phyloP scores from a whole-genome alignment of 1,140 invertebrate genomes.

The Drosophila albomicans region DNA sequence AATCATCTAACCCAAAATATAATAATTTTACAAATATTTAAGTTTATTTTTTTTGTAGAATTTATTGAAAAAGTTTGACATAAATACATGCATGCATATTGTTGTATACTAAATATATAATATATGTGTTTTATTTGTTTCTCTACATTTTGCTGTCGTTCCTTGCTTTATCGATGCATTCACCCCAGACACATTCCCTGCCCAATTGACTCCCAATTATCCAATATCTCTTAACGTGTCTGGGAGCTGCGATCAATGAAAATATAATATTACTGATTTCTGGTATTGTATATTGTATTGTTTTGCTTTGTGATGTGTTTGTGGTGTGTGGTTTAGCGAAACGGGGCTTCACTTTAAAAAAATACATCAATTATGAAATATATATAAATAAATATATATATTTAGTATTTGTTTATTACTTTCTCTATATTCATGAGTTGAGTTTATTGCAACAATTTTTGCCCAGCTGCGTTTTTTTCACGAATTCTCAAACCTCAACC shows the following conservation, averaged over 20 bases:
- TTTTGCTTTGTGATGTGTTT: constrained; percentile 30
- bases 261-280: constrained; percentile 59
- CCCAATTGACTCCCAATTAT: background rate
- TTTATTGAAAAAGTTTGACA: constrained; percentile 85
- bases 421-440: constrained; percentile 39
- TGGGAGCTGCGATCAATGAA: constrained; percentile 23
- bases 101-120: constrained; percentile 84
- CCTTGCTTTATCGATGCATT: constrained; percentile 32
- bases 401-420: constrained; percentile 53
- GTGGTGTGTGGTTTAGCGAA: constrained; percentile 39
- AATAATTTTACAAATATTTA: background rate
- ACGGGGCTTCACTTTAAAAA: constrained; percentile 48
- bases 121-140: constrained; percentile 70
- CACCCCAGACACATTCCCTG: constrained; percentile 14
- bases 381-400: constrained; percentile 59
- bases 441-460: constrained; percentile 74
- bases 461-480: constrained; percentile 57
- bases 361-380: constrained; percentile 76
- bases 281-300: constrained; percentile 32
- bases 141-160: constrained; percentile 59
- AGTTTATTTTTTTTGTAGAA: constrained; percentile 66
- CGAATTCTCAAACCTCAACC: constrained; percentile 37
- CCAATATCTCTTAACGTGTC: constrained; percentile 3
- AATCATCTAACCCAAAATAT: background rate
- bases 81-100: constrained; percentile 85